Base-by-base conservation (phyloP, 2,113 vertebrate species). In the Buteo buteo region DNA sequence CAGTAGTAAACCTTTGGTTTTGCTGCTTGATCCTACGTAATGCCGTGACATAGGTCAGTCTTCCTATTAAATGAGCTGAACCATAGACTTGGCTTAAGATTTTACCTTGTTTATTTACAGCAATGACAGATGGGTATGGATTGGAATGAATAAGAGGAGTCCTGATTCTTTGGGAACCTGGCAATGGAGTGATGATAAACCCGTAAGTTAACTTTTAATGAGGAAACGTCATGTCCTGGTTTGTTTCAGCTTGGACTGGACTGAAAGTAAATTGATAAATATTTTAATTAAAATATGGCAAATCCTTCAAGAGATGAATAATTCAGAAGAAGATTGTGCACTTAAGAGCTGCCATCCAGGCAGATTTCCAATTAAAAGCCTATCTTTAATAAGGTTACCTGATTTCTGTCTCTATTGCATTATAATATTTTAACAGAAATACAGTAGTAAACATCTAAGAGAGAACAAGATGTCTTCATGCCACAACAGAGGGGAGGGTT, bases 111-210 rank as follows among this genome's bases (percentile, higher is more conserved):
- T 94, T 93, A 29, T 90, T 97, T 86, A 42, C 96, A 98, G 98
- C 87, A 97, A 99, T 96, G 98, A 98, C 82, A 98, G 99, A 50
- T 99, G 98, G 98, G 98, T 99, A 90, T 99, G 99, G 99, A 97
- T 99, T 36, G 99, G 99, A 83, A 98, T 99, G 97, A 99, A 99
- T 98, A 99, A 99, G 93, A 98, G 99, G 83, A 99, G 99, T 97
- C 99, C 99, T 24, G 98, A 98, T 93, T 98, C 98, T 42, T 98
- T 98, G 94, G 98, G 97, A 90, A 98, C 98, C 40, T 99, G 99
- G 99, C 97, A 98, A 34, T 99, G 99, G 99, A 99, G 99, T 86
- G 98, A 99, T n/a, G 97, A 96, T 16, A 98, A 97, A 61, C 99
- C 99, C 2, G 99, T 99, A 97, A 99, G 99, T 98, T 93, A 82